phyloP scores from a whole-genome alignment of 2,113 vertebrate genomes.

The Neolamprologus hecqui region DNA sequence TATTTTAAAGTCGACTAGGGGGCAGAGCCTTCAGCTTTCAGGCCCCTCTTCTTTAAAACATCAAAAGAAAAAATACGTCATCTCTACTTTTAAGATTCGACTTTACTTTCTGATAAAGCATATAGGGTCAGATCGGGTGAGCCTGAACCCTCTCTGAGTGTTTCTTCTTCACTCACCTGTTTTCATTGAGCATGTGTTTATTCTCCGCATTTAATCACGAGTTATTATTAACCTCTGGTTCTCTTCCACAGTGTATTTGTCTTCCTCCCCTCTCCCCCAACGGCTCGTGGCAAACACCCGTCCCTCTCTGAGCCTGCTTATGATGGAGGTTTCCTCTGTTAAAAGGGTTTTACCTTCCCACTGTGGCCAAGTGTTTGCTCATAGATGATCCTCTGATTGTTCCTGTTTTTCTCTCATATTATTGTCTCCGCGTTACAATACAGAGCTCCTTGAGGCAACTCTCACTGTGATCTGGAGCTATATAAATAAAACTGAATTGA shows the following conservation, averaged over 20 bases:
- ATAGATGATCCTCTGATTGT: not conserved
- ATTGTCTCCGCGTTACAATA: not conserved
- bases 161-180: not conserved
- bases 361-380: not conserved
- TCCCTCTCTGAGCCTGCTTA: not conserved
- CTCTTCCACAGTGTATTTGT: not conserved
- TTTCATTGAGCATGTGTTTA: not conserved
- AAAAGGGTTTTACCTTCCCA: not conserved
- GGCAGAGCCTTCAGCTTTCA: not conserved
- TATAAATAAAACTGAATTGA: not conserved
- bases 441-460: not conserved
- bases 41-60: not conserved
- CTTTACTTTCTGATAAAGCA: not conserved
- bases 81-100: not conserved
- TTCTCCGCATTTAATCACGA: not conserved
- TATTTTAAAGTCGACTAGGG: not conserved
- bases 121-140: not conserved
- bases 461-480: not conserved
- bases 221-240: not conserved
- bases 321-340: not conserved
- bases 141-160: not conserved
- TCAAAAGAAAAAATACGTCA: not conserved
- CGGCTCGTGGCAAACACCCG: fast-evolving
- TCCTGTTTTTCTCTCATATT: not conserved
- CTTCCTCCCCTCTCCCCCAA: not conserved